phyloP scores from a whole-genome alignment of 2,888 invertebrate genomes.

The Tenthredo notha region DNA sequence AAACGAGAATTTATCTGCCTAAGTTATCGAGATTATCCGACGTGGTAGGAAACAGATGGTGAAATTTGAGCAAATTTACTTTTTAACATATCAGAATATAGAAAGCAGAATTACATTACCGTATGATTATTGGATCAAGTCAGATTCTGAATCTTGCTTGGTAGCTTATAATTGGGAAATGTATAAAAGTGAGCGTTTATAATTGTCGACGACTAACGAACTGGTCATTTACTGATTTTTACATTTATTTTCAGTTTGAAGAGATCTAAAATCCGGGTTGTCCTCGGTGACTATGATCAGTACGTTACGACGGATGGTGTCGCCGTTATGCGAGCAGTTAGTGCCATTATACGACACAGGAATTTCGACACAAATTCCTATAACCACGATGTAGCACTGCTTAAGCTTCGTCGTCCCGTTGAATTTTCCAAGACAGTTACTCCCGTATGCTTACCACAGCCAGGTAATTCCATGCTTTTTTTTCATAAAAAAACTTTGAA shows the following conservation, averaged over 20 bases:
- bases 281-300: slow-evolving; percentile 92
- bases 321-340: slow-evolving; percentile 90
- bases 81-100: neutral
- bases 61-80: neutral
- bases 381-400: slow-evolving; percentile 91
- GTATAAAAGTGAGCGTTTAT: neutral
- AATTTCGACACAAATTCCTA: slow-evolving; percentile 92
- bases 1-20: neutral
- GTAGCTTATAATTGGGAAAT: neutral
- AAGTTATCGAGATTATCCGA: neutral
- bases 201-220: neutral
- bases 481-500: neutral
- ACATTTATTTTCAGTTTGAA: slow-evolving; percentile 82
- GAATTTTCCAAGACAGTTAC: slow-evolving; percentile 87
- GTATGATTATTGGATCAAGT: neutral
- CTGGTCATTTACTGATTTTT: neutral
- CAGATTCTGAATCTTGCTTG: neutral
- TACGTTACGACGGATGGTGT: slow-evolving; percentile 88
- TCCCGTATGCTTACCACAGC: slow-evolving; percentile 89
- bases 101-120: neutral
- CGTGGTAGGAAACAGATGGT: neutral
- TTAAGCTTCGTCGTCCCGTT: slow-evolving; percentile 89
- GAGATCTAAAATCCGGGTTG: slow-evolving; percentile 89
- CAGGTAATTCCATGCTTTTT: slow-evolving; percentile 79
- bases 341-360: slow-evolving; percentile 88